Conservation (phyloP, 1,140 invertebrate genomes). For the Oryzaephilus surinamensis region DNA sequence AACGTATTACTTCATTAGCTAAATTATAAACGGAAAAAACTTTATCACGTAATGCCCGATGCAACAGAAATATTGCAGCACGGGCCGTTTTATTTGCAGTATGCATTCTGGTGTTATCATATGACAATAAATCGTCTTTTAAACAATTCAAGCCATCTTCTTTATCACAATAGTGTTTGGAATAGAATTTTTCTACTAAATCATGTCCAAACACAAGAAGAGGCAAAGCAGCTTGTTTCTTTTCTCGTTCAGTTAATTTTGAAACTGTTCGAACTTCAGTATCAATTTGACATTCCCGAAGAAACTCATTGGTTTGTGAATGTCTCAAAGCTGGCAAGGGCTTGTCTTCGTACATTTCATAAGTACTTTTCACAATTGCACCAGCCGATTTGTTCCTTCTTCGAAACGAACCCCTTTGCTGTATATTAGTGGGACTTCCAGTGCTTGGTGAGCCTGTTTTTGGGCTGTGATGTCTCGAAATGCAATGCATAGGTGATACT, state of each 20-base stretch:
- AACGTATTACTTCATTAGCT: conserved; percentile 64
- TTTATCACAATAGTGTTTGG: conserved; percentile 84
- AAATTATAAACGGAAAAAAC: conserved; percentile 76
- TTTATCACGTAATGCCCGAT: conserved; percentile 69
- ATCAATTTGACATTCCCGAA: conserved; percentile 56
- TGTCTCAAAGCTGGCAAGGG: conserved; percentile 70
- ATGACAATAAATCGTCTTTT: conserved; percentile 57
- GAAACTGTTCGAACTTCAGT: conserved; percentile 44
- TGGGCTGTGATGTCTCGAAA: conserved; percentile 28
- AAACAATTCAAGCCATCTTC: conserved; percentile 76
- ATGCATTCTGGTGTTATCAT: conserved; percentile 42
- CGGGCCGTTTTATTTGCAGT: conserved; percentile 64
- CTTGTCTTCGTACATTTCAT: conserved; percentile 78
- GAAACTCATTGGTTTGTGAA: conserved; percentile 68
- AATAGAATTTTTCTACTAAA: conserved; percentile 87
- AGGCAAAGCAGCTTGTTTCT: conserved; percentile 79
- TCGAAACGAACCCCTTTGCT: conserved; percentile 48
- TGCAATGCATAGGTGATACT: conserved; percentile 42
- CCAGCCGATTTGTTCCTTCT: conserved; percentile 65
- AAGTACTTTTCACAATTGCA: conserved; percentile 56
- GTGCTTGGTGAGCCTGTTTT: conserved; percentile 30
- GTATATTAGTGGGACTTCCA: conserved; percentile 31
- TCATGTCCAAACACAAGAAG: conserved; percentile 84
- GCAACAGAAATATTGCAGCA: conserved; percentile 63
- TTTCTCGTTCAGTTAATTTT: conserved; percentile 74